Conservation (phyloP, 1,140 invertebrate species). For the Polypedilum vanderplanki region DNA sequence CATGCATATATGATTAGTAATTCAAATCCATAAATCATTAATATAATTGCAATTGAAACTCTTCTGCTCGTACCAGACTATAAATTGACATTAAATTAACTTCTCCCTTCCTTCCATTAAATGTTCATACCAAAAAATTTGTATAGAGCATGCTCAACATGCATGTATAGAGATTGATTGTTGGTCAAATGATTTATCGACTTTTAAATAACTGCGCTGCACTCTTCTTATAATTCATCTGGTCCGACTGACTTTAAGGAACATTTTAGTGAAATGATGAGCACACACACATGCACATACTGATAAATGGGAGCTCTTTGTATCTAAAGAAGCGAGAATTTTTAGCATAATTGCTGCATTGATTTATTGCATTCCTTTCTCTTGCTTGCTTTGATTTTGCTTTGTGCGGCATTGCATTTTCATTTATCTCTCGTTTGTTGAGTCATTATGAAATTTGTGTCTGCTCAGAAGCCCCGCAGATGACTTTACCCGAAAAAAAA, state of each 20-base stretch:
- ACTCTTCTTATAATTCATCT: not conserved
- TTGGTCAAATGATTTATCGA: slow-evolving; percentile 18
- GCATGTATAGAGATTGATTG: slow-evolving; percentile 11
- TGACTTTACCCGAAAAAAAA: not conserved
- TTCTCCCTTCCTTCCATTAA: not conserved
- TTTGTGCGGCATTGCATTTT: too few species aligned
- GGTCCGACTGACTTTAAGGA: not conserved
- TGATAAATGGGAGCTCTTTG: not conserved
- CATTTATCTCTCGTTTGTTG: too few species aligned
- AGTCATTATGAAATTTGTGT: not conserved
- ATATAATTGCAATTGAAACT: slow-evolving; percentile 19
- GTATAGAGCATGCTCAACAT: too few species aligned
- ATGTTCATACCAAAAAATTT: too few species aligned
- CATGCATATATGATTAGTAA: slow-evolving; percentile 9
- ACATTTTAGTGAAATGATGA: not conserved
- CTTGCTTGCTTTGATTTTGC: not conserved
- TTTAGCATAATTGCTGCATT: slow-evolving; percentile 18
- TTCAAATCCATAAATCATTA: not conserved
- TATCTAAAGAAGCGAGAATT: slow-evolving; percentile 8
- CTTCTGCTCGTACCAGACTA: not conserved
- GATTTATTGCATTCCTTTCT: not conserved
- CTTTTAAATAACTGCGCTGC: slow-evolving; percentile 12
- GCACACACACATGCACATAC: not conserved
- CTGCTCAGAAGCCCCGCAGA: not conserved
- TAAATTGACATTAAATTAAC: slow-evolving; percentile 20